phyloP scores from a whole-genome alignment of 2,888 invertebrate species.

The Drosophila kokeensis region DNA sequence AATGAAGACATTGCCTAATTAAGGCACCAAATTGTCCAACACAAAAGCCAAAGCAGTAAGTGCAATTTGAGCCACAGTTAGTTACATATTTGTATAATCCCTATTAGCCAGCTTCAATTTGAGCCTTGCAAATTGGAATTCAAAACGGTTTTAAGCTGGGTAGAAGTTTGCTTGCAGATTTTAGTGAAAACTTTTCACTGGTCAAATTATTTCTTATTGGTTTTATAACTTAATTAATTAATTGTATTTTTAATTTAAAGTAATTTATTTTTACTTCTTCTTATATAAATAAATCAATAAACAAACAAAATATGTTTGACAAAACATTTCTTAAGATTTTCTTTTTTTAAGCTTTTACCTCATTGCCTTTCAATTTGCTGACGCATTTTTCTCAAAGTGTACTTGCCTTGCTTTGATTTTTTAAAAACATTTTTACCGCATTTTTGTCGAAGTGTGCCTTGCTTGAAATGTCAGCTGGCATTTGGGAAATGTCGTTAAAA shows the following conservation, averaged over 20 bases:
- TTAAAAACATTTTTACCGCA: background rate
- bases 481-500: conserved; percentile 27
- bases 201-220: background rate
- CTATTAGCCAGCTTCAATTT: background rate
- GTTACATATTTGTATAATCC: background rate
- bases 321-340: background rate
- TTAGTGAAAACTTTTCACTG: background rate
- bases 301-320: background rate
- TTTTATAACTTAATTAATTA: background rate
- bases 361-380: fast-evolving
- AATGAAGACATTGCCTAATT: conserved; percentile 34
- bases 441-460: background rate
- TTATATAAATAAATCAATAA: background rate
- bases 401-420: background rate
- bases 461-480: conserved; percentile 17
- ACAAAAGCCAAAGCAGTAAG: background rate
- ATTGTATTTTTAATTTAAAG: background rate
- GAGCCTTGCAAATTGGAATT: background rate
- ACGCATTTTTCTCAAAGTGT: background rate
- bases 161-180: background rate
- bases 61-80: background rate
- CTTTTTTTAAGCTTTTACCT: background rate
- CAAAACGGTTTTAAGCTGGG: background rate
- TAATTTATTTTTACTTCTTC: background rate
- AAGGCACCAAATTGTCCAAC: conserved; percentile 14